Conservation (phyloP, 2,113 vertebrate genomes). For the Campylomormyrus numenius region DNA sequence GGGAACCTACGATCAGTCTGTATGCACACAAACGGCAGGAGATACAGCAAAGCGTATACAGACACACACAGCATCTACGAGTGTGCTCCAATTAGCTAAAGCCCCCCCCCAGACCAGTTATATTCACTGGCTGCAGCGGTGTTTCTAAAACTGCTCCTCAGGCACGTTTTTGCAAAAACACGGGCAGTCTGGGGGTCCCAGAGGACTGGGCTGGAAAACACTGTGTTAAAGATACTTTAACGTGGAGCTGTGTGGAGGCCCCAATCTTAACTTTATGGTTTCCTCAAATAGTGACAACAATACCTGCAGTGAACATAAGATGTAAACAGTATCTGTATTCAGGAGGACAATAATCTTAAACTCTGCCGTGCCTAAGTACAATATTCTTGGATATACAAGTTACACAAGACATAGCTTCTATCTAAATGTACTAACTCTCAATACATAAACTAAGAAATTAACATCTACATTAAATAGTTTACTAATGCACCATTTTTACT, state of each 20-base stretch:
- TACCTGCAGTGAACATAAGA: conserved; percentile 48
- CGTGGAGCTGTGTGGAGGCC: background rate
- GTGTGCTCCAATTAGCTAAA: background rate
- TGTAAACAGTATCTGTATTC: conserved; percentile 61
- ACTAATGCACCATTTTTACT: conserved; percentile 46
- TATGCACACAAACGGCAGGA: background rate
- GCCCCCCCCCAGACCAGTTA: background rate
- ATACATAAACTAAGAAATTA: conserved; percentile 55
- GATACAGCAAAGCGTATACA: background rate
- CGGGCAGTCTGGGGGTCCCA: background rate
- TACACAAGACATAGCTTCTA: conserved; percentile 56
- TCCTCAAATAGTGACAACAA: conserved; percentile 29
- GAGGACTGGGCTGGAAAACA: background rate
- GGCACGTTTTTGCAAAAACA: background rate
- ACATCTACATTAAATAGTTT: conserved; percentile 56
- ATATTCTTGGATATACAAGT: conserved; percentile 51
- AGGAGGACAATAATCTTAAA: conserved; percentile 38
- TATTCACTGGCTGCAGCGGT: background rate
- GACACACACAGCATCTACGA: background rate
- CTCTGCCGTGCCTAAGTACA: conserved; percentile 48
- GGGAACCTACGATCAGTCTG: background rate
- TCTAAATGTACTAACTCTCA: conserved; percentile 54
- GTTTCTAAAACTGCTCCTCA: background rate
- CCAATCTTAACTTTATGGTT: background rate
- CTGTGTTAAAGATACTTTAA: background rate